Evolutionary conservation across 2,797 vertebrate genomes (phyloP).

Genomic region (Mormyrus hasselquistii): DNA sequence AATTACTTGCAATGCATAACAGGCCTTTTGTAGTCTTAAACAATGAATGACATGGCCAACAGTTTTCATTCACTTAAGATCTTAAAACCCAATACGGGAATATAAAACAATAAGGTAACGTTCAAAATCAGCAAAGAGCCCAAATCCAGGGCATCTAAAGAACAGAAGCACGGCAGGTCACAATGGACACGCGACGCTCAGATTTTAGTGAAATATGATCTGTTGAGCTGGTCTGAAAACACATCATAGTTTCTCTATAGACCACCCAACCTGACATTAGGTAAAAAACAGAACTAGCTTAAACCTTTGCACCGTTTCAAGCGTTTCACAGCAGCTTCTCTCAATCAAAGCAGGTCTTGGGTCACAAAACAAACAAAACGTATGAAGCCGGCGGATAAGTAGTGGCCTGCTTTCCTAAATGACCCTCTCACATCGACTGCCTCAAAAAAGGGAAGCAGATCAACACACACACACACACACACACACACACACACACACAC

Average conservation of each 20-base stretch:
- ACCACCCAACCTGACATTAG: background rate
- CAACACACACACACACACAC: background rate
- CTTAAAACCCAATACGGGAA: background rate
- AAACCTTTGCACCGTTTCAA: background rate
- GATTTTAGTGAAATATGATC: background rate
- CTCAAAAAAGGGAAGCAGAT: background rate
- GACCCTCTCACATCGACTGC: background rate
- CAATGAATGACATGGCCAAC: background rate
- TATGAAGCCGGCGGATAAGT: background rate
- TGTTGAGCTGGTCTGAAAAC: background rate
- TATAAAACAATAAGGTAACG: background rate
- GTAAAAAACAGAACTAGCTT: background rate
- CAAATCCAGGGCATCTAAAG: background rate
- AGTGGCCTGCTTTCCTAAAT: background rate
- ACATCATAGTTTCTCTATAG: background rate
- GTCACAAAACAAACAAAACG: background rate
- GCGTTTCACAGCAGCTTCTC: background rate
- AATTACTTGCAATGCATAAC: background rate
- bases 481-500: background rate
- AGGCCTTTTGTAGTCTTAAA: background rate
- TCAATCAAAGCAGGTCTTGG: background rate
- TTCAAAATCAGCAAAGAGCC: background rate
- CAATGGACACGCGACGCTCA: background rate
- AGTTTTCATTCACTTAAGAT: background rate
- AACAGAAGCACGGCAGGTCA: background rate